Evolutionary conservation across 2,888 invertebrate species (phyloP).

Genomic region (Plebejus anna): DNA sequence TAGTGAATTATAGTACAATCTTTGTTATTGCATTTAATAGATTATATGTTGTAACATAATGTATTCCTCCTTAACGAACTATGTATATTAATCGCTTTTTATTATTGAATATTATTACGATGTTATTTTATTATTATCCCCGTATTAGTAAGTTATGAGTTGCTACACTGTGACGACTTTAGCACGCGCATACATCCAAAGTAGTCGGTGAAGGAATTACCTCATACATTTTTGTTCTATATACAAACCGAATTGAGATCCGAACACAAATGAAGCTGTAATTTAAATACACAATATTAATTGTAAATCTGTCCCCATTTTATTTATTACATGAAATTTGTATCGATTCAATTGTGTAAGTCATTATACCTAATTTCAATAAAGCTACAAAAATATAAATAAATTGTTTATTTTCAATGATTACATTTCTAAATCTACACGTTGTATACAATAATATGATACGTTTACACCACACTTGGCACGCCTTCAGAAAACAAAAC

Average conservation of each 20-base stretch:
- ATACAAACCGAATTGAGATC: background rate
- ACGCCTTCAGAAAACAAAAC: no score
- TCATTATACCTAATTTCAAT: constrained; percentile 20
- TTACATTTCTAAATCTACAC: no score
- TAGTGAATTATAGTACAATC: constrained; percentile 61
- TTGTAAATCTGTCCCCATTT: background rate
- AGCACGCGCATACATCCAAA: background rate
- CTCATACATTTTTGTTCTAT: background rate
- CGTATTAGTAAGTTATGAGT: constrained; percentile 4
- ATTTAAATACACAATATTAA: background rate
- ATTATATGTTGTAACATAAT: constrained; percentile 34
- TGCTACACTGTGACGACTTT: background rate
- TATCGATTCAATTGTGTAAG: constrained; percentile 9
- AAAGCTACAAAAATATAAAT: constrained; percentile 8
- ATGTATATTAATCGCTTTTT: constrained; percentile 26
- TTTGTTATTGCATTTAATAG: constrained; percentile 68
- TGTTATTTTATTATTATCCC: constrained; percentile 18
- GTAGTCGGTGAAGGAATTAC: constrained; percentile 10
- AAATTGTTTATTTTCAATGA: background rate
- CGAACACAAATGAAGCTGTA: background rate
- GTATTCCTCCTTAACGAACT: constrained; percentile 14
- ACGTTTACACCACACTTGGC: no score
- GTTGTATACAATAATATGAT: no score
- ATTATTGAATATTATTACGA: constrained; percentile 26
- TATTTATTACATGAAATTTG: constrained; percentile 2